Conservation (phyloP, 2,113 vertebrate genomes). For the Oxygymnocypris stewartii region DNA sequence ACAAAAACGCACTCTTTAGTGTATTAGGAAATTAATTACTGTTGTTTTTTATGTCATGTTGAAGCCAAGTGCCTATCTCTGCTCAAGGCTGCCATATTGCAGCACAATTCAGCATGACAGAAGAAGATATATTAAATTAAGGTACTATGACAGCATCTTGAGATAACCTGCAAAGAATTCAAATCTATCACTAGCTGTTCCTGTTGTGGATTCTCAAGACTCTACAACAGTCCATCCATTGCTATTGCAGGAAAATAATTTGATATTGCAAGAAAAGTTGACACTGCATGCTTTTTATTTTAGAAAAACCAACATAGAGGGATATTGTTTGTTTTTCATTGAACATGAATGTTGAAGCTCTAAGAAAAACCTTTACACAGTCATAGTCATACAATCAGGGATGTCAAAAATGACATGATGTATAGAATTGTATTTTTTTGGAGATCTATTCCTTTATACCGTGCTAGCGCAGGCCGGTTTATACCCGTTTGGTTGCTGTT, state of each 20-base stretch:
- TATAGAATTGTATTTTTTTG: neutral
- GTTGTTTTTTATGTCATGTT: neutral
- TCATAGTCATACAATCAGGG: no score
- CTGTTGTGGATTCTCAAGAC: neutral
- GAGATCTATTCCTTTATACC: neutral
- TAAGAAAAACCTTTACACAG: neutral
- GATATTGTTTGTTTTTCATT: neutral
- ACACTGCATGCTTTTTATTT: neutral
- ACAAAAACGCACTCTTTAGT: neutral
- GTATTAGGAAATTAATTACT: neutral
- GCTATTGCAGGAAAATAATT: neutral
- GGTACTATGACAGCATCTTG: conserved; percentile 10
- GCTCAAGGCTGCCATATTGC: conserved; percentile 16
- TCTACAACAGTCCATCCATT: neutral
- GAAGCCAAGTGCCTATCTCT: neutral
- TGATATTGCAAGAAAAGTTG: neutral
- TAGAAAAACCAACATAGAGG: neutral
- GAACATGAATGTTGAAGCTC: neutral
- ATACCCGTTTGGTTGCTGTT: neutral
- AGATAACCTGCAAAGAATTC: conserved; percentile 6
- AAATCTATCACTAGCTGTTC: neutral
- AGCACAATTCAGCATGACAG: conserved; percentile 7
- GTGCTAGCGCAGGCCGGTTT: neutral
- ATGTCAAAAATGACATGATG: neutral
- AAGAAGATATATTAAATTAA: conserved; percentile 6